These are phyloP conservation scores for Tethya wilhelma DNA, from an alignment of 37 sponge, comb jelly and placozoan species.

Conservation along the genomic window DNA sequence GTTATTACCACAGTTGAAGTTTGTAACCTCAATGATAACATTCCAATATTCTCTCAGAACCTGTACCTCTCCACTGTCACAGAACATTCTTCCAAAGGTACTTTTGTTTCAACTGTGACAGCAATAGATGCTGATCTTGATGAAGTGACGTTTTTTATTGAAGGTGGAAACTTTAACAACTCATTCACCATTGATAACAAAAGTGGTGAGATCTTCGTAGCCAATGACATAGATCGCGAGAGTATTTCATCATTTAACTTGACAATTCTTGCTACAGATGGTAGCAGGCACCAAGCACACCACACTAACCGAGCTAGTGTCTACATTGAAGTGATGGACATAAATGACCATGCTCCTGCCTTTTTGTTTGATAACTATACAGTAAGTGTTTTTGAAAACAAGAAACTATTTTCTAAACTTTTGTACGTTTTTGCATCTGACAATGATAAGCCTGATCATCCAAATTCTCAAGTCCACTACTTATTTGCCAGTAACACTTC, in stretches of 20 bases:
- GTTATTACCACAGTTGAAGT: neutral
- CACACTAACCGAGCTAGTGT: constrained; percentile 21
- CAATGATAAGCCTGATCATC: constrained; percentile 46
- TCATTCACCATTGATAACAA: constrained; percentile 20
- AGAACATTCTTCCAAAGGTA: constrained; percentile 24
- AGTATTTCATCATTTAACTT: neutral
- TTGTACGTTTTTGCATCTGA: constrained; percentile 60
- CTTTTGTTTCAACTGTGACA: constrained; percentile 20
- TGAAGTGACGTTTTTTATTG: constrained; percentile 38
- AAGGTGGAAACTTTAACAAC: constrained; percentile 34
- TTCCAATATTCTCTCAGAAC: constrained; percentile 28
- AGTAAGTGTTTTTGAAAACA: constrained; percentile 40
- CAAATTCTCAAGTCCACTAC: constrained; percentile 51
- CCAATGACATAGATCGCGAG: constrained; percentile 54
- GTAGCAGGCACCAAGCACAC: constrained; percentile 5
- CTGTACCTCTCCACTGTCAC: constrained; percentile 15
- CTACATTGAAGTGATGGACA: constrained; percentile 56
- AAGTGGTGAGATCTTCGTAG: constrained; percentile 28
- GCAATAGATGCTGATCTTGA: constrained; percentile 69
- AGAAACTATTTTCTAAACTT: neutral
- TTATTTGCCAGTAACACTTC: constrained; percentile 24
- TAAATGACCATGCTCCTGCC: constrained; percentile 83
- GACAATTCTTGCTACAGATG: constrained; percentile 36
- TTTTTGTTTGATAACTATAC: constrained; percentile 47
- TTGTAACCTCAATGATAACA: constrained; percentile 67